Base-by-base conservation (phyloP, 2,113 vertebrate species). In the western clawed frog (Xenopus tropicalis) region DNA sequence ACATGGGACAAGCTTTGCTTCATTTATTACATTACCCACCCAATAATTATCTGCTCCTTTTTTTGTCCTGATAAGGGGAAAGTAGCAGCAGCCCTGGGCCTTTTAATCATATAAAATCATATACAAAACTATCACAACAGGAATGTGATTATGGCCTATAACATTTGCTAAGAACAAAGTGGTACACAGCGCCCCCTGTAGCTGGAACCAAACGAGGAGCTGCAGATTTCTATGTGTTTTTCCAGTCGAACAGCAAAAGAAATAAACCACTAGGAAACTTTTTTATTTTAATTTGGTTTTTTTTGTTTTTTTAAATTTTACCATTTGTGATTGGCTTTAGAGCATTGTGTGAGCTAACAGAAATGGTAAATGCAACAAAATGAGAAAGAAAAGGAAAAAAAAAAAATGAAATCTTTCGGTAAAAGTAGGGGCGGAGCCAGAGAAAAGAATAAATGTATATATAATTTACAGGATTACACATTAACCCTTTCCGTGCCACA, bases 281-380 rank as follows among this genome's bases (percentile, higher is more conserved):
- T 43, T 61, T 64, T 75, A 58, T 29, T n/a, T n/a, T n/a, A n/a
- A n/a, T 68, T 68, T 19, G 4, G 17, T 65, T 29, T 48, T 48
- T 14, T 22, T 65, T 44, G 44, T 65, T 65, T 46, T 44, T 63
- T 44, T 68, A 67, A 21, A 44, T 74, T 74, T 74, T 74, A 66
- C 56, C 23, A 74, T 75, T 69, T 75, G 66, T 69, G 69, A 68
- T 69, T 75, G 66, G 58, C 62, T 74, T 74, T 69, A 75, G 72
- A 74, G 72, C 66, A 75, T 54, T 17, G 52, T 54, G 14, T 54
- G 52, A n/a, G 5, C 52, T 54, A 54, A n/a, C 8, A 54, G 17
- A n/a, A n/a, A 24, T 11, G 54, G 24, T 75, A 17, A 52, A 69
- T 42, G 42, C 20, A 62, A 74, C 42, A 69, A 59, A 22, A 23